Percentiles rank a stretch among this genome's conserved stretches.
These are phyloP conservation scores for Lutraria lutraria DNA, from an alignment of 2,888 invertebrate species.

Conservation along the genomic window DNA sequence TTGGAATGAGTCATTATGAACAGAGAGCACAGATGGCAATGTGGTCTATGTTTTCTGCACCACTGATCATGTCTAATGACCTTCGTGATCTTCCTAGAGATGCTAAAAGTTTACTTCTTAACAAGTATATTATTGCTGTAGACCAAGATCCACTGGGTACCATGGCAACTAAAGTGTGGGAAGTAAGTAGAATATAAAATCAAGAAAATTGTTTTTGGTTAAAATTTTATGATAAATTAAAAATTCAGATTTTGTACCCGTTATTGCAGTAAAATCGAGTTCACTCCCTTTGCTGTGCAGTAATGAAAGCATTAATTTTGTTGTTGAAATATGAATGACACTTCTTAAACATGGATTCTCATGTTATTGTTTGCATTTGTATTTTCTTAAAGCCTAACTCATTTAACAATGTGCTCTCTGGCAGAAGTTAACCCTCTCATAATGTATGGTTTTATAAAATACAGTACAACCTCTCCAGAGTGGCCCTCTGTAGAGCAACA, in stretches of 20 bases:
- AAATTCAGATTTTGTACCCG: not conserved
- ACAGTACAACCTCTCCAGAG: too few relatives aligned
- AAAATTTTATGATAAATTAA: not conserved
- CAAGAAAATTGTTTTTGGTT: not conserved
- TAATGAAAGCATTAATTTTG: too few relatives aligned
- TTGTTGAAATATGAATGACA: too few relatives aligned
- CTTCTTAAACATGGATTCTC: too few relatives aligned
- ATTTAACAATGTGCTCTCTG: too few relatives aligned
- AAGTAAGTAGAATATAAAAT: constrained; percentile 63
- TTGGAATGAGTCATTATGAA: constrained; percentile 96
- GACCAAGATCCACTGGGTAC: constrained; percentile 97
- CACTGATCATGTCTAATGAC: constrained; percentile 98
- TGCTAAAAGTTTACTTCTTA: constrained; percentile 96
- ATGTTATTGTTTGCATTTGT: too few relatives aligned
- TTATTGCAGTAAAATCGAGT: too few relatives aligned
- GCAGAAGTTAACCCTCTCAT: too few relatives aligned
- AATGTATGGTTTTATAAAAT: too few relatives aligned
- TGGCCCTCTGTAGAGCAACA: too few relatives aligned
- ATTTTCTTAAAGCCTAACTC: too few relatives aligned
- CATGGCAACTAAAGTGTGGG: constrained; percentile 92
- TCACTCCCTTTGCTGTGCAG: not conserved
- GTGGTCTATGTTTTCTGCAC: constrained; percentile 98
- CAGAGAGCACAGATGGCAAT: constrained; percentile 98
- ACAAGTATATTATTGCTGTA: constrained; percentile 95
- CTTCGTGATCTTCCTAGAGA: constrained; percentile 94